Base-by-base conservation (phyloP, 2,888 invertebrate species). In the Saturnia japonica region DNA sequence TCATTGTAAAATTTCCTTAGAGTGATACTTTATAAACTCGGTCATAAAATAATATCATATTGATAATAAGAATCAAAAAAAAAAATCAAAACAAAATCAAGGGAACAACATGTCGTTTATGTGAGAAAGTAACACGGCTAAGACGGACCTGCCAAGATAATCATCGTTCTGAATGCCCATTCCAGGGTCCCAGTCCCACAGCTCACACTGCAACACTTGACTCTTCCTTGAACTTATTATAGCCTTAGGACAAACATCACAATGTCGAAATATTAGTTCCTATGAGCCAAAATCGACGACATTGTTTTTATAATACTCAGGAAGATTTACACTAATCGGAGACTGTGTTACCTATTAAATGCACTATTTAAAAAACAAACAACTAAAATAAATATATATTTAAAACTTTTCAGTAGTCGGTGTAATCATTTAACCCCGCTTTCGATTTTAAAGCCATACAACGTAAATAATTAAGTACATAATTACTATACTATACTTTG, bases 101-200 rank as follows among this genome's bases (percentile, higher is more conserved):
- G 77, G 77, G 74, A 77, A 84, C 81, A 78, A 80, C 77, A 83
- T 77, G 79, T 82, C 81, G 83, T 81, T 83, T 81, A 72, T 77
- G 77, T 79, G 80, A 78, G 80, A 78, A 79, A 75, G 78, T 83
- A 77, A 78, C 77, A 75, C 79, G 75, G 79, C 79, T 79, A 78
- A 82, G 84, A 91, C 95, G 95, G 95, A 97, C 97, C 97, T 97
- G 95, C 97, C 97, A 92, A 97, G 96, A 91, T 95, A 95, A 95
- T 97, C 97, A 95, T 97, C 97, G 93, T 95, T 96, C 90, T 95
- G 95, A 85, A 96, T 95, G 88, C 97, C 97, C 94, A 97, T 95
- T 83, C 95, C 96, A 82, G 96, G 95, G 95, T 97, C 97, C 95
- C 96, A 97, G 95, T 97, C 97, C 97, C 96, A 97, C 87, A 97